These are phyloP conservation scores for Helostoma temminkii DNA, from an alignment of 2,797 vertebrate species.

Conservation along the genomic window DNA sequence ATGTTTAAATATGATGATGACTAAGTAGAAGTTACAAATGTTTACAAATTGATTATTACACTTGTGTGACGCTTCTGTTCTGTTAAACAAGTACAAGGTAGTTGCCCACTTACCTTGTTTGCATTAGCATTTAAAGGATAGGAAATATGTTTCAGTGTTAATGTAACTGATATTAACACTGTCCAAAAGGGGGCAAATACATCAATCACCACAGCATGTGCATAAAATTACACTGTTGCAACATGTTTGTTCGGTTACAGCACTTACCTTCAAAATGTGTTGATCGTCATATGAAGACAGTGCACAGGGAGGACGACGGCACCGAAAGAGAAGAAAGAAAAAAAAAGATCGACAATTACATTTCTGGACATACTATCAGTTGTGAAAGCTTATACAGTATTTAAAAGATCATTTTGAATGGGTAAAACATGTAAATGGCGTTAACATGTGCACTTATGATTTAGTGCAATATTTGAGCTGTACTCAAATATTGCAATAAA, in stretches of 20 bases:
- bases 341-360: slow-evolving; percentile 6
- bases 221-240: neutral
- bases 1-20: neutral
- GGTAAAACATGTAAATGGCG: slow-evolving; percentile 6
- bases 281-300: slow-evolving; percentile 24
- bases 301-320: slow-evolving; percentile 25
- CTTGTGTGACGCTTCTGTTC: neutral
- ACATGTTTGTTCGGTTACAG: slow-evolving; percentile 11
- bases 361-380: slow-evolving; percentile 6
- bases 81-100: too few species aligned
- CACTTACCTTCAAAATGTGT: slow-evolving; percentile 76
- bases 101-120: slow-evolving; percentile 60
- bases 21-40: neutral
- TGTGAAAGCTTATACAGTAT: slow-evolving; percentile 37
- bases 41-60: too few species aligned
- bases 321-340: slow-evolving; percentile 41
- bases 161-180: neutral
- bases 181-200: slow-evolving; percentile 7
- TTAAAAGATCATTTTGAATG: neutral
- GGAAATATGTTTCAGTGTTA: slow-evolving; percentile 23
- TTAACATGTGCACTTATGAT: slow-evolving; percentile 2
- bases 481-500: slow-evolving; percentile 33
- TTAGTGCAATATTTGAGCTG: neutral
- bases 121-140: slow-evolving; percentile 27
- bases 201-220: slow-evolving; percentile 6